Evolutionary conservation across 2,113 vertebrate species (phyloP).

Genomic region (Strix aluco): DNA sequence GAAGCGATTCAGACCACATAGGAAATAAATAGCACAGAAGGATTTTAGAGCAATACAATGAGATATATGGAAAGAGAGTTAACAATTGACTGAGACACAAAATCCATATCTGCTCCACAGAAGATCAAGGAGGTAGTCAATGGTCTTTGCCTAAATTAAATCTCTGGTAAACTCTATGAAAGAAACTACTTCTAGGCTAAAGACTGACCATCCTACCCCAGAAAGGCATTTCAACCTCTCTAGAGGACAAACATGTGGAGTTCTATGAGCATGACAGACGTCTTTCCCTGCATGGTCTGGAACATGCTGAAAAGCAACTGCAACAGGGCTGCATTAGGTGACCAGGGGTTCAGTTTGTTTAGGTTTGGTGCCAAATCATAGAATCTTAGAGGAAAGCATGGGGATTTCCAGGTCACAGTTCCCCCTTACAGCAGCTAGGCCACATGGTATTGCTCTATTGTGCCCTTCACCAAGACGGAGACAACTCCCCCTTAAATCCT

Average conservation of each 20-base stretch:
- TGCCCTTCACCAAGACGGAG: not conserved
- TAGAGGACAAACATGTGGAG: not conserved
- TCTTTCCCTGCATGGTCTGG: not conserved
- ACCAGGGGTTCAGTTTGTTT: not conserved
- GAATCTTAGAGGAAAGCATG: not conserved
- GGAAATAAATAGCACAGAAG: not conserved
- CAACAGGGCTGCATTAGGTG: not conserved
- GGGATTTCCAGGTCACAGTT: not conserved
- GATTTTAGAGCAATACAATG: not conserved
- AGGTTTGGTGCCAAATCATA: not conserved
- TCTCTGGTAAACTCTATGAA: not conserved
- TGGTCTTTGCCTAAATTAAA: not conserved
- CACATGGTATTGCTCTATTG: not conserved
- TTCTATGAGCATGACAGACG: accelerated
- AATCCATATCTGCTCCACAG: not conserved
- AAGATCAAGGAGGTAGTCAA: not conserved
- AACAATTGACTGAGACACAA: not conserved
- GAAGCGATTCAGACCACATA: not conserved
- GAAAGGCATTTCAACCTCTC: not conserved
- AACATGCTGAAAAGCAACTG: not conserved
- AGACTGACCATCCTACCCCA: not conserved
- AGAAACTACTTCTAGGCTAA: not conserved
- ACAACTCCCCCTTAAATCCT: not conserved
- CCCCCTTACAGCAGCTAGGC: not conserved
- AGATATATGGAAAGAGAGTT: not conserved